A percentile compares a stretch with the other conserved stretches of the same genome.
Conservation (phyloP, 2,797 vertebrate genomes). For the Pogoniulus pusillus region DNA sequence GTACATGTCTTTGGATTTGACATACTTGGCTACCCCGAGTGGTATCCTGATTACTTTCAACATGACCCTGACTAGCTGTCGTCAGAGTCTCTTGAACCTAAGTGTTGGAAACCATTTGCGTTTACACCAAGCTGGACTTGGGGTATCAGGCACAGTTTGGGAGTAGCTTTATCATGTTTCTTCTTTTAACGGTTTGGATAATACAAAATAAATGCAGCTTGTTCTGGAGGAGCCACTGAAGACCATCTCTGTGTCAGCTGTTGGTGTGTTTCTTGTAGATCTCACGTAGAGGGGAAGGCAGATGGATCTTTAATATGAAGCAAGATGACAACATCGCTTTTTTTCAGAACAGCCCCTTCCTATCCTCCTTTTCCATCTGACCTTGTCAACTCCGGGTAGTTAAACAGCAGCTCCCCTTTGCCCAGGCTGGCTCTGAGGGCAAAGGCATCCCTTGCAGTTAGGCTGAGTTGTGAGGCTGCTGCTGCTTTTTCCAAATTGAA, state of each 20-base stretch:
- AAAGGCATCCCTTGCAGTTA: background rate
- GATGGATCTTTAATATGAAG: background rate
- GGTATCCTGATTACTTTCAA: background rate
- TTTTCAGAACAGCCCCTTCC: background rate
- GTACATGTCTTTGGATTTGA: background rate
- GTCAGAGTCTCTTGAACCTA: background rate
- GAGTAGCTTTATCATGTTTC: background rate
- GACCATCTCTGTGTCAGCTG: background rate
- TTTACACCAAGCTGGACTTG: background rate
- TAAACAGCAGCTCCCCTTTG: background rate
- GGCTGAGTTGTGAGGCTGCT: accelerated
- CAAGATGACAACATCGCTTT: background rate
- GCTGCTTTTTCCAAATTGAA: background rate
- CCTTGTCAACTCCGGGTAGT: background rate
- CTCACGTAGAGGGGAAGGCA: background rate
- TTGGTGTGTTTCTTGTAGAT: background rate
- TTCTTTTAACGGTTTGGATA: background rate
- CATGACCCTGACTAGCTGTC: background rate
- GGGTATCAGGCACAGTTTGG: background rate
- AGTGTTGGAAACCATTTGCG: background rate
- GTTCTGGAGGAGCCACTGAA: background rate
- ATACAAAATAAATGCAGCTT: background rate
- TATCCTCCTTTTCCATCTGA: background rate
- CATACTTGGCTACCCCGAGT: accelerated
- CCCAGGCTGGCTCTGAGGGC: background rate